A percentile compares a stretch with the other conserved stretches of the same genome.
Conservation (phyloP, 2,113 vertebrate species). For the Rhinolophus ferrumequinum region DNA sequence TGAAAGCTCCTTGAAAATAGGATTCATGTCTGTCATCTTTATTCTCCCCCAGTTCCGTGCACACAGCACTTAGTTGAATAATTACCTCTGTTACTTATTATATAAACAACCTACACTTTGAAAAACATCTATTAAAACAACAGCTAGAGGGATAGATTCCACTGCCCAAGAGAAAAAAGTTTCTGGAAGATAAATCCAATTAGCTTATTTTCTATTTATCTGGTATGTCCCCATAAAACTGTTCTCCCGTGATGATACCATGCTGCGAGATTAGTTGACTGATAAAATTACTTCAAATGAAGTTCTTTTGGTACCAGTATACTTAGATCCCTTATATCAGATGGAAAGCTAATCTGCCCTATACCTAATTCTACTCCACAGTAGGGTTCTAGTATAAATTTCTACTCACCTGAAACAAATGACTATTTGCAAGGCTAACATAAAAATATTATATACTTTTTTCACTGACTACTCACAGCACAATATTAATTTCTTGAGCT, state of each 20-base stretch:
- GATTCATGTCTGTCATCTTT: neutral
- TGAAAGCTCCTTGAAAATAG: neutral
- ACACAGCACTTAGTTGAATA: neutral
- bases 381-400: neutral
- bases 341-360: neutral
- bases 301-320: neutral
- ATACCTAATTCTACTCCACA: neutral
- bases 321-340: neutral
- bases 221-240: constrained; percentile 23
- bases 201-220: constrained; percentile 24
- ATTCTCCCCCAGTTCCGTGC: neutral
- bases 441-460: constrained; percentile 40
- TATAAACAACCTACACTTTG: neutral
- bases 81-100: neutral
- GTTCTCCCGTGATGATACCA: neutral
- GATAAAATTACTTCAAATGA: constrained; percentile 22
- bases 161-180: neutral
- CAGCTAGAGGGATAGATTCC: neutral
- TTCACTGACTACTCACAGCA: neutral
- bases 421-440: constrained; percentile 30
- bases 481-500: constrained; percentile 42
- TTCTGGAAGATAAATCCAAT: constrained; percentile 9
- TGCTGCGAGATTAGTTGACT: neutral
- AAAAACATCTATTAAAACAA: constrained; percentile 24
- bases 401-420: constrained; percentile 44